Evolutionary conservation across 1,140 invertebrate species (phyloP).

Genomic region (Harpegnathos saltator): DNA sequence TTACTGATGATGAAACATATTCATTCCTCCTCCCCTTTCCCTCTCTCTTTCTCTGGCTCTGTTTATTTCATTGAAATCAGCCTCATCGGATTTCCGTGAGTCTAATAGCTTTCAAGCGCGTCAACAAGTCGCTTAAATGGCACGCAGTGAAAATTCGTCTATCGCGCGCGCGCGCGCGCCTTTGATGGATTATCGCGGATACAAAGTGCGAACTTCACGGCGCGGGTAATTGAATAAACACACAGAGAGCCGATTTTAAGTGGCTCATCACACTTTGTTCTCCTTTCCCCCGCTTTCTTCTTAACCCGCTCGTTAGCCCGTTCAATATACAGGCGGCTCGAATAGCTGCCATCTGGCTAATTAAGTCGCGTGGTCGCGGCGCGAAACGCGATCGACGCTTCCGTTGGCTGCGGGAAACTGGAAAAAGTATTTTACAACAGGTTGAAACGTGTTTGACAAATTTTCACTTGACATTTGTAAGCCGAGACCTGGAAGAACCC

Average conservation of each 20-base stretch:
- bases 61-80: not conserved
- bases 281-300: not conserved
- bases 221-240: constrained; percentile 57
- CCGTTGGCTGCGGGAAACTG: too few species aligned
- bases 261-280: constrained; percentile 32
- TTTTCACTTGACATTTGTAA: too few species aligned
- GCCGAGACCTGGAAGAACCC: too few species aligned
- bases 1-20: too few species aligned
- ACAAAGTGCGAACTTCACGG: constrained; percentile 46
- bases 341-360: constrained; percentile 64
- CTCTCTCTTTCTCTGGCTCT: too few species aligned
- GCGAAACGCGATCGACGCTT: not conserved
- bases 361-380: constrained; percentile 35
- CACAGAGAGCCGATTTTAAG: constrained; percentile 62
- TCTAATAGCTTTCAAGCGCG: not conserved
- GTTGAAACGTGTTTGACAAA: too few species aligned
- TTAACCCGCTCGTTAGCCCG: constrained; percentile 47
- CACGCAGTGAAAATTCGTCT: not conserved
- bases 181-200: not conserved
- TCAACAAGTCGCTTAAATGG: not conserved
- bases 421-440: too few species aligned
- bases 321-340: constrained; percentile 56
- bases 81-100: not conserved
- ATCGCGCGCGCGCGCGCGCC: too few species aligned
- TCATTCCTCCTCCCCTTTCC: not conserved